Conservation (phyloP, 2,888 invertebrate species). For the Punctoribates punctum region DNA sequence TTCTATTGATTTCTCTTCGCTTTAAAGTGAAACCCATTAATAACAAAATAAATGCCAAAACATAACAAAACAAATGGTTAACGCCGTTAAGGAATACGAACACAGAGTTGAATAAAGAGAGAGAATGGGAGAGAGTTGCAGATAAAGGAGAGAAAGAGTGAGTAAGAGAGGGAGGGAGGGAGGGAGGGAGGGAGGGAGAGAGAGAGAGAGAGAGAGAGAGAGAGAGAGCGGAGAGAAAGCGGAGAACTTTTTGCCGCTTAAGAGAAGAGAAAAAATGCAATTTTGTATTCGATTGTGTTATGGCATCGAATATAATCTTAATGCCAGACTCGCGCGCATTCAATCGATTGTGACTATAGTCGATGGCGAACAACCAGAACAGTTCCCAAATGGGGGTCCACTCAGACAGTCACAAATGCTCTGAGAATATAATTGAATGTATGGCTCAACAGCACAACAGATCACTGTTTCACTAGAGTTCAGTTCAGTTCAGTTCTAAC, state of each 20-base stretch:
- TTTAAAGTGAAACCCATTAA: slow-evolving; percentile 33
- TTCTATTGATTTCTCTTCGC: slow-evolving; percentile 19
- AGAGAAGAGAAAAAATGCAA: not conserved
- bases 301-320: slow-evolving; percentile 2
- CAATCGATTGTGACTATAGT: slow-evolving; percentile 10
- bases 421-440: slow-evolving; percentile 25
- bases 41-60: slow-evolving; percentile 30
- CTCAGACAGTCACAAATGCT: not conserved
- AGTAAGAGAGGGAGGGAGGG: not conserved
- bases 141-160: not conserved
- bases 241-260: not conserved
- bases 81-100: slow-evolving; percentile 7
- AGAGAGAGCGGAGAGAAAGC: not conserved
- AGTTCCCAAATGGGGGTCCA: slow-evolving; percentile 5
- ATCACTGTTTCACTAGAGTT: no score
- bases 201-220: not conserved
- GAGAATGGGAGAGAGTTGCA: not conserved
- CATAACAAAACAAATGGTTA: slow-evolving; percentile 17
- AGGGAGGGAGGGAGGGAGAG: not conserved
- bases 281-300: slow-evolving; percentile 1
- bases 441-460: not conserved
- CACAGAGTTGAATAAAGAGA: not conserved
- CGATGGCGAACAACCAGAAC: not conserved
- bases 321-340: slow-evolving; percentile 13
- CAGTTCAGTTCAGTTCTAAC: not conserved